Conservation (phyloP, 2,113 vertebrate genomes). For the Oryzias woworae region DNA sequence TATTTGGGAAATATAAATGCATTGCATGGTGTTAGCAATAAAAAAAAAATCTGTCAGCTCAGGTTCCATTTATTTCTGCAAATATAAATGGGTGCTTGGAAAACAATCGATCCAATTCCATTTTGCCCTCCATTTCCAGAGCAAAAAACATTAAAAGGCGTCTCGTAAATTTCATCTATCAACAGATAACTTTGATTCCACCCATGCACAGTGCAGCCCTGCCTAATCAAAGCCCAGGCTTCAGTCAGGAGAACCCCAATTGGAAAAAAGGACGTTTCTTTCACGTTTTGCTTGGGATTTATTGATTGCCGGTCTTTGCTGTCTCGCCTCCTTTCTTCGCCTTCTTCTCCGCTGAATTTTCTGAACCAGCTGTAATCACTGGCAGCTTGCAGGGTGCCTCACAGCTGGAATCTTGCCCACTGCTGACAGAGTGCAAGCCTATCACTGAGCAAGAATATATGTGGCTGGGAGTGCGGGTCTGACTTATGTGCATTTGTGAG, state of each 20-base stretch:
- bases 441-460: constrained; percentile 3
- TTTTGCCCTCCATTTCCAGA: constrained; percentile 10
- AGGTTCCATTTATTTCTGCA: constrained; percentile 9
- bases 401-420: constrained; percentile 52
- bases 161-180: constrained; percentile 40
- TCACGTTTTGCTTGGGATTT: constrained; percentile 38
- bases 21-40: neutral
- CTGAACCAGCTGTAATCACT: constrained; percentile 65
- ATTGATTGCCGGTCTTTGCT: constrained; percentile 66
- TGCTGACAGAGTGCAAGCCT: constrained; percentile 41
- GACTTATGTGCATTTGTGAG: constrained; percentile 9
- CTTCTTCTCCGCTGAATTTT: constrained; percentile 51
- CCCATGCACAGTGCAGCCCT: constrained; percentile 4
- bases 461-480: constrained; percentile 5
- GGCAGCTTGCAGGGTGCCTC: constrained; percentile 62
- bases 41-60: neutral
- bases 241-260: constrained; percentile 41
- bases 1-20: neutral
- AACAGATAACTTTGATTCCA: constrained; percentile 45
- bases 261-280: constrained; percentile 49
- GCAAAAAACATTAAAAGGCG: constrained; percentile 22
- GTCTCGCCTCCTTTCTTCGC: constrained; percentile 7
- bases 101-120: constrained; percentile 28
- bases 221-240: constrained; percentile 48
- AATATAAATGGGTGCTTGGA: constrained; percentile 27